Evolutionary conservation across 2,888 invertebrate species (phyloP).

Genomic region (Chrysolina oricalcia): DNA sequence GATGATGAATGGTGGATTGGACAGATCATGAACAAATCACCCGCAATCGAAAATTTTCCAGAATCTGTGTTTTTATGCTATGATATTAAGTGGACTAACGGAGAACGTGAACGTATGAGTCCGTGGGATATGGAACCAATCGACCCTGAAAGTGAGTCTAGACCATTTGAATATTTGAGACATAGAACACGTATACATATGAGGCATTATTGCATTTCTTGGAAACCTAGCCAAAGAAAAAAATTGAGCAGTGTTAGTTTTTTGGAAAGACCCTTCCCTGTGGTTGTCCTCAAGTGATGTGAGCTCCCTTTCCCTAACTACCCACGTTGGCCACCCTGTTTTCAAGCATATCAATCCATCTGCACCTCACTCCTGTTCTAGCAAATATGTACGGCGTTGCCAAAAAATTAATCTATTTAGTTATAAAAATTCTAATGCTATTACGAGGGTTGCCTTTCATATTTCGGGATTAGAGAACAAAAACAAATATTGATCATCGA

Average conservation of each 20-base stretch:
- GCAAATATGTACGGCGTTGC: too few species aligned
- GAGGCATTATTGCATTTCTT: neutral
- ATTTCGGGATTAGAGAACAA: too few species aligned
- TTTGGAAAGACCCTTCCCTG: too few species aligned
- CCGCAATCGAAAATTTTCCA: slow-evolving; percentile 79
- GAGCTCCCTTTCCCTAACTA: too few species aligned
- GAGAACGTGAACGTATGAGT: slow-evolving; percentile 91
- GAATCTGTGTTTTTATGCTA: slow-evolving; percentile 87
- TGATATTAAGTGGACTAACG: slow-evolving; percentile 89
- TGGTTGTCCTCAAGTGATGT: too few species aligned
- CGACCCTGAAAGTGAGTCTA: slow-evolving; percentile 77
- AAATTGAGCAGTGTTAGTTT: neutral
- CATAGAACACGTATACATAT: neutral
- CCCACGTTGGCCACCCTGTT: too few species aligned
- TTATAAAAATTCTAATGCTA: too few species aligned
- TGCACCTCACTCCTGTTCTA: too few species aligned
- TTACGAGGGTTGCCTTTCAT: too few species aligned
- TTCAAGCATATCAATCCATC: too few species aligned
- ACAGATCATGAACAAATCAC: slow-evolving; percentile 80
- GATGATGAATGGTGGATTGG: slow-evolving; percentile 99
- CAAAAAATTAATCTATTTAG: too few species aligned
- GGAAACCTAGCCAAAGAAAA: neutral
- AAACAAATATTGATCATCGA: too few species aligned
- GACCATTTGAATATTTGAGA: neutral
- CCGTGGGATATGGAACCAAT: slow-evolving; percentile 97